These are phyloP conservation scores for Entomobrya proxima DNA, from an alignment of 2,888 invertebrate species.

Conservation along the genomic window DNA sequence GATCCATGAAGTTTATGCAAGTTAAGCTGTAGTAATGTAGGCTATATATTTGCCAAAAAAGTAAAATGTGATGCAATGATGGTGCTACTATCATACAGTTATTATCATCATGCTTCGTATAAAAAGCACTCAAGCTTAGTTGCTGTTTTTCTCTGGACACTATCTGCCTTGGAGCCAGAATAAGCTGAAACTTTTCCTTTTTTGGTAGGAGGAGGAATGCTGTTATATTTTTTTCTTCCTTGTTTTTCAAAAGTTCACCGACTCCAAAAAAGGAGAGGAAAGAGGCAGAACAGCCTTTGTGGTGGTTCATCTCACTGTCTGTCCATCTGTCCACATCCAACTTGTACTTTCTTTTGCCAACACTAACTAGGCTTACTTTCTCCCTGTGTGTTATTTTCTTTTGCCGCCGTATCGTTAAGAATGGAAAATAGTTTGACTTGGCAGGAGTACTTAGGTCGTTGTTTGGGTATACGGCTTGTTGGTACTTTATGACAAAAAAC, in stretches of 20 bases:
- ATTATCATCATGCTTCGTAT: background rate
- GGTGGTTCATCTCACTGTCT: constrained; percentile 34
- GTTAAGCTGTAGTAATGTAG: background rate
- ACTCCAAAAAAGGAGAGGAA: constrained; percentile 1
- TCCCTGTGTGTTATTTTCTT: background rate
- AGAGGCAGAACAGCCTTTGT: background rate
- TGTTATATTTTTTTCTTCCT: constrained; percentile 13
- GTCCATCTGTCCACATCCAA: constrained; percentile 44
- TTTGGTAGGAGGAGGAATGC: too few relatives aligned
- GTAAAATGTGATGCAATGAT: background rate
- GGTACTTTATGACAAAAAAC: constrained; percentile 7
- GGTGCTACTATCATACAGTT: background rate
- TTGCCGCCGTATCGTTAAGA: background rate
- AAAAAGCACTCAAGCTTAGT: background rate
- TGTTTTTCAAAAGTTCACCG: constrained; percentile 23
- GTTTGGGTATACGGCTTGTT: background rate
- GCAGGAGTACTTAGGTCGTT: background rate
- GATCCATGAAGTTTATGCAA: background rate
- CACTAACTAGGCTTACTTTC: background rate
- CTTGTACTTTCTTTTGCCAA: constrained; percentile 5
- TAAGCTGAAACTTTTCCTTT: background rate
- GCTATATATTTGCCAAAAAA: background rate
- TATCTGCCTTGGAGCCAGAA: constrained; percentile 27
- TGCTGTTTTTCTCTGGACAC: background rate
- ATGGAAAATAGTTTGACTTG: background rate